phyloP scores from a whole-genome alignment of 2,113 vertebrate genomes.

The Micronycteris hirsuta region DNA sequence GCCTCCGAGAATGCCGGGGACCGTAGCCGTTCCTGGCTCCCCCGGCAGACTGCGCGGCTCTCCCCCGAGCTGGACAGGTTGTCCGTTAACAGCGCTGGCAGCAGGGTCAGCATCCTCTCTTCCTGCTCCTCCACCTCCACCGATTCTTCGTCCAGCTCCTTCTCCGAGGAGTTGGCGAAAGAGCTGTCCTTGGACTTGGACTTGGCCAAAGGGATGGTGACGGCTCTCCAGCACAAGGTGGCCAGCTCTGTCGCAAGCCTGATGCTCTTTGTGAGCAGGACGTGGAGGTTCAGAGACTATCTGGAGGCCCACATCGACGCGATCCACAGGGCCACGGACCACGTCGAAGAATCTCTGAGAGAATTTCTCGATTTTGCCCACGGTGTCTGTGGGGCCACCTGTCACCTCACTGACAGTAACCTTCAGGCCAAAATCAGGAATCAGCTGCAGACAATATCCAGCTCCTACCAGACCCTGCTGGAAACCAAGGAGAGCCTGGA shows the following conservation, averaged over 20 bases:
- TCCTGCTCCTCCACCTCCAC: conserved; percentile 79
- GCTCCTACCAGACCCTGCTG: conserved; percentile 88
- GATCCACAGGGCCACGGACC: conserved; percentile 84
- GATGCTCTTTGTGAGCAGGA: conserved; percentile 93
- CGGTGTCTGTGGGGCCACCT: conserved; percentile 80
- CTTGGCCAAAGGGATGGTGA: conserved; percentile 80
- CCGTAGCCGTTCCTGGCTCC: neutral
- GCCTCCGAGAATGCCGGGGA: neutral
- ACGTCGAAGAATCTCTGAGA: conserved; percentile 79
- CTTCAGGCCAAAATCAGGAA: conserved; percentile 88
- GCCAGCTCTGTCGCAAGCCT: conserved; percentile 82
- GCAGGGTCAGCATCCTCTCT: conserved; percentile 83
- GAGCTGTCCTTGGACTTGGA: conserved; percentile 83
- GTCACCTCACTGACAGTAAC: conserved; percentile 81
- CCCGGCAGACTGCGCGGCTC: neutral
- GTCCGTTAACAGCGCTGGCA: conserved; percentile 72
- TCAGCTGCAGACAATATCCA: conserved; percentile 86
- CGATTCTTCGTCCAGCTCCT: conserved; percentile 74
- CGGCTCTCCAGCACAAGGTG: conserved; percentile 85
- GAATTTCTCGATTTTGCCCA: conserved; percentile 88
- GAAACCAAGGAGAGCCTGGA: conserved; percentile 84
- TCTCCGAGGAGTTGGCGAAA: conserved; percentile 78
- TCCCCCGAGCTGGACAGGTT: conserved; percentile 52
- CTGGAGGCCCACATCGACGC: conserved; percentile 86
- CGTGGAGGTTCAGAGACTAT: conserved; percentile 87